Base-by-base conservation (phyloP, 2,888 invertebrate species). In the Lasioglossum lativentre region DNA sequence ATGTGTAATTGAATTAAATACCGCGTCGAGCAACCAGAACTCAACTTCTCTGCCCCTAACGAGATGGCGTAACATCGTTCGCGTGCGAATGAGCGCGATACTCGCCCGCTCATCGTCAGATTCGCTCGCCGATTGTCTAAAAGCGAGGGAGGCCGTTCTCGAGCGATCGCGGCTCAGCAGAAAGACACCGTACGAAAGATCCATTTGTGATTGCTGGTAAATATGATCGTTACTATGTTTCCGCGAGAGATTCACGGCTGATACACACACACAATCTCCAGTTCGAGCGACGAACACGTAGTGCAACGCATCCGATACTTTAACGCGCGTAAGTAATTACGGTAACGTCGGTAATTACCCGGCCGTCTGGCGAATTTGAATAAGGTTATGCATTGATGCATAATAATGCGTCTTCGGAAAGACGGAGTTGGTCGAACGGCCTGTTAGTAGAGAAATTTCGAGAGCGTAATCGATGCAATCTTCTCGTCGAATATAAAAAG, bases 1-100 rank as follows among this genome's bases (percentile, higher is more conserved):
- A 27, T 52, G 73, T 52, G 45, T 85, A 85, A 85, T 85, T 85
- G 79, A 85, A 85, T 85, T 79, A 79, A 79, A 85, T 73, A 85
- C 75, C 71, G 71, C 71, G 85, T 52, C 8, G 34, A 63, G 38
- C 38, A n/a, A 38, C 38, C 6, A 19, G 47, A 23, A 30, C 3
- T 34, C 1, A 2, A 34, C 47, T n/a, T n/a, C 56, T 4, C 19
- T 16, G 42, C 16, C 2, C 4, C 14, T 63, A 16, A 45, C 47
- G 75, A 45, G 45, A 47, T 52, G 27, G 38, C 19, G 2, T 38
- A 63, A 75, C 63, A 56, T n/a, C 70, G 70, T 66, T 85, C 52
- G 75, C 63, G 16, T 66, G 72, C 74, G 34, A 38, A 75, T 16
- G 38, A 23, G 16, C 23, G 70, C 27, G 34, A 27, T 12, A 1